Evolutionary conservation across 2,888 invertebrate species (phyloP).

Genomic region (Volucella inanis): DNA sequence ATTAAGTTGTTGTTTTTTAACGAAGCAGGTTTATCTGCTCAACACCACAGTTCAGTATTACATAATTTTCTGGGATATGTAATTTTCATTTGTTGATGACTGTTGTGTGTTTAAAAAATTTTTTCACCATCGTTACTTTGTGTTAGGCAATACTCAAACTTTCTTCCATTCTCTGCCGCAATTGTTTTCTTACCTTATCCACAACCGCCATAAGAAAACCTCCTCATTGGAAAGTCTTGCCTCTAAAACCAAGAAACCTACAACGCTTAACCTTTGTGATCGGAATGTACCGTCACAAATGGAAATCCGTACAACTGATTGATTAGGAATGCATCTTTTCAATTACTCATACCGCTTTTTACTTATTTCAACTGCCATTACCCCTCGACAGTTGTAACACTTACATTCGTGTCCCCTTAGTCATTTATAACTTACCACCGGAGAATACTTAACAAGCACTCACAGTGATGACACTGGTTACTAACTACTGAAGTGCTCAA

Average conservation of each 20-base stretch:
- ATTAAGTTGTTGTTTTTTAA: no score
- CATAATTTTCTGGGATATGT: no score
- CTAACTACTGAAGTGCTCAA: constrained; percentile 21
- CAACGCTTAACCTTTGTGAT: background rate
- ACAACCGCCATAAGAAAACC: background rate
- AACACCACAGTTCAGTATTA: no score
- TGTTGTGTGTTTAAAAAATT: no score
- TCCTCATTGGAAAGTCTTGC: background rate
- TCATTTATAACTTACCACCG: background rate
- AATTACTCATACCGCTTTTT: no score
- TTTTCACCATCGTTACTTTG: no score
- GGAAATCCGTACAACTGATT: background rate
- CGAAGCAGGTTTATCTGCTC: no score
- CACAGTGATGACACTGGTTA: constrained; percentile 17
- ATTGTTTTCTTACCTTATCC: background rate
- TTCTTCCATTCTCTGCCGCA: background rate
- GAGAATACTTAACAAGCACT: constrained; percentile 36
- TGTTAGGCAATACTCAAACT: background rate
- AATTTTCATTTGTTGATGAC: no score
- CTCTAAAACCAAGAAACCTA: background rate
- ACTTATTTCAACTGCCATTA: constrained; percentile 16
- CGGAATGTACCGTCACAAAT: background rate
- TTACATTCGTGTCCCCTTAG: background rate
- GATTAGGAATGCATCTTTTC: no score
- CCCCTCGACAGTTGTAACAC: background rate